These are phyloP conservation scores for Schizopygopsis malacanthus DNA, from an alignment of 2,797 vertebrate species.

Conservation along the genomic window DNA sequence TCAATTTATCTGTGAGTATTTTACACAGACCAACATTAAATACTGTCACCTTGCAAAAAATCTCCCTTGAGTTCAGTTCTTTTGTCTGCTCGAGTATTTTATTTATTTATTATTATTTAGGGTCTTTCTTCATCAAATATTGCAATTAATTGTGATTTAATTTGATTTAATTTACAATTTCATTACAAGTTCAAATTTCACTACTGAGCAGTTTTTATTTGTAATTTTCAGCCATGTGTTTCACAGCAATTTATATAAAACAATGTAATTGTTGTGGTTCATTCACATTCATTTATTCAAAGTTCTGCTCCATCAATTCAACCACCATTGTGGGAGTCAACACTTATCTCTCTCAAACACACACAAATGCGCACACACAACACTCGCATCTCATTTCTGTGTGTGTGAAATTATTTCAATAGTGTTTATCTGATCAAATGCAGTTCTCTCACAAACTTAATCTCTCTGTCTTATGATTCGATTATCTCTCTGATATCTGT, in stretches of 20 bases:
- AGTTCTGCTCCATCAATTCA: conserved; percentile 2
- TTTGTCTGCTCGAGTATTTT: not conserved
- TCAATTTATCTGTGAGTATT: no score
- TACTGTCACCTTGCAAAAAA: not conserved
- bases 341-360: not conserved
- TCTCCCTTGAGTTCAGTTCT: not conserved
- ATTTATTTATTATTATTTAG: not conserved
- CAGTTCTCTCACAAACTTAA: not conserved
- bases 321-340: not conserved
- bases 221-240: not conserved
- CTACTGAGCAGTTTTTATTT: not conserved
- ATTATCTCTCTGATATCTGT: not conserved
- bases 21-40: not conserved
- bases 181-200: not conserved
- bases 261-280: not conserved
- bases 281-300: conserved; percentile 25
- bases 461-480: not conserved
- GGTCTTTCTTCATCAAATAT: no score
- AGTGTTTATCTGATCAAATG: not conserved
- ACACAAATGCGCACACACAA: not conserved
- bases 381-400: not conserved
- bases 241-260: not conserved
- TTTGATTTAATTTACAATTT: not conserved
- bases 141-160: not conserved
- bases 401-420: not conserved